Conservation (phyloP, 2,888 invertebrate genomes). For the Drosophila ustulata region DNA sequence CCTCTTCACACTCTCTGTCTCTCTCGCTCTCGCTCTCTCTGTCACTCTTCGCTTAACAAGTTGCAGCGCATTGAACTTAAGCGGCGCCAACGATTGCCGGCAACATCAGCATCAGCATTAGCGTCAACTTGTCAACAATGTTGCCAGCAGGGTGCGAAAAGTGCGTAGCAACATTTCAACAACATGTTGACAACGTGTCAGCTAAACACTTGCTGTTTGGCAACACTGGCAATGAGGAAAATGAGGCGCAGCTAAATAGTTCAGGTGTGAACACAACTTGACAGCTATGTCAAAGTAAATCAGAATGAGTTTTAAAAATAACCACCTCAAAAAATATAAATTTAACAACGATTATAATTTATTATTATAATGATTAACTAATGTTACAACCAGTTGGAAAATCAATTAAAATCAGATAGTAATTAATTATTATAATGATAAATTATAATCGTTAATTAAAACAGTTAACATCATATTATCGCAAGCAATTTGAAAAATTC, state of each 20-base stretch:
- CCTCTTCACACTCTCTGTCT: neutral
- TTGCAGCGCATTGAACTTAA: conserved; percentile 67
- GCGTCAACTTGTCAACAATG: conserved; percentile 24
- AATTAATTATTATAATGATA: too few species aligned
- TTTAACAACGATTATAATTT: neutral
- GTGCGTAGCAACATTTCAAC: conserved; percentile 41
- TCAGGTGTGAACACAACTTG: neutral
- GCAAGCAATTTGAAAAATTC: too few species aligned
- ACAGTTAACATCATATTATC: too few species aligned
- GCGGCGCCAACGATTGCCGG: conserved; percentile 20
- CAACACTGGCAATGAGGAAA: too few species aligned
- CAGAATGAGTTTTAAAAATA: too few species aligned
- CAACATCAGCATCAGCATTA: conserved; percentile 17
- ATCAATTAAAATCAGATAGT: too few species aligned
- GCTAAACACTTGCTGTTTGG: neutral
- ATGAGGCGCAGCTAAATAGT: too few species aligned
- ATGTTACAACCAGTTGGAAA: too few species aligned
- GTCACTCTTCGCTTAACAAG: neutral
- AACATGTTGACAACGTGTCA: conserved; percentile 33
- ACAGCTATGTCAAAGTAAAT: neutral
- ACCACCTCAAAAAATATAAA: neutral
- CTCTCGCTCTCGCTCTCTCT: neutral
- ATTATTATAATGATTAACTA: neutral
- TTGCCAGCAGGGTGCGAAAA: conserved; percentile 18
- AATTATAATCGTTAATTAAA: too few species aligned